Percentiles rank a stretch among this genome's conserved stretches.
Evolutionary conservation across 2,797 vertebrate species (phyloP).

Genomic region (Trichosurus vulpecula): DNA sequence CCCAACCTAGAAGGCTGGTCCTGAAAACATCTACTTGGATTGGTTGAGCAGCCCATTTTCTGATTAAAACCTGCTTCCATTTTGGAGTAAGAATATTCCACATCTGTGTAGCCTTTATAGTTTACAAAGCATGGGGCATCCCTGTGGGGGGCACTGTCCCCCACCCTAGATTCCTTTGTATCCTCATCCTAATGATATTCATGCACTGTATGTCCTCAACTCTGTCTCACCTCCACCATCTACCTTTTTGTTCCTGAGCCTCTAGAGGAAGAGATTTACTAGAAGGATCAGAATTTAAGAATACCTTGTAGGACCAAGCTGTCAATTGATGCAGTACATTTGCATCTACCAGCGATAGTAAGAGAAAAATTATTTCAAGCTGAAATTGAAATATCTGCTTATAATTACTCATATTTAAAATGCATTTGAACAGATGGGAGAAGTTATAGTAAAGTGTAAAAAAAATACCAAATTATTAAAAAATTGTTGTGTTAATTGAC

Average conservation of each 20-base stretch:
- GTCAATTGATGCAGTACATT: not conserved
- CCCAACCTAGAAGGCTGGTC: not conserved
- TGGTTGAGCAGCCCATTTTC: not conserved
- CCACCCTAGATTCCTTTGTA: not conserved
- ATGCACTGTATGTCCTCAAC: not conserved
- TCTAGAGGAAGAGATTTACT: not conserved
- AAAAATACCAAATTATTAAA: not conserved
- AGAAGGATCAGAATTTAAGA: not conserved
- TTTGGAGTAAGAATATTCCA: not conserved
- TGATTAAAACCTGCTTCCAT: not conserved
- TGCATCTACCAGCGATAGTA: not conserved
- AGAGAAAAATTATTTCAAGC: not conserved
- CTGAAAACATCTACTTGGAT: not conserved
- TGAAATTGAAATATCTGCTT: not conserved
- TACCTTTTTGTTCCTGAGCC: not conserved
- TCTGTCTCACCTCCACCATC: not conserved
- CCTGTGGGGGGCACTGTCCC: not conserved
- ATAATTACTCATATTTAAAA: not conserved
- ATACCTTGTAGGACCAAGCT: not conserved
- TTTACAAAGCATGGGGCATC: not conserved
- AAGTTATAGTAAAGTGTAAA: not conserved
- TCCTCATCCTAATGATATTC: not conserved
- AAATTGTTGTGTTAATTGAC: not conserved
- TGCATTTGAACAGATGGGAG: not conserved
- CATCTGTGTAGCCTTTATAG: not conserved